Base-by-base conservation (phyloP, 2,797 vertebrate genomes). In the Ceryle rudis region DNA sequence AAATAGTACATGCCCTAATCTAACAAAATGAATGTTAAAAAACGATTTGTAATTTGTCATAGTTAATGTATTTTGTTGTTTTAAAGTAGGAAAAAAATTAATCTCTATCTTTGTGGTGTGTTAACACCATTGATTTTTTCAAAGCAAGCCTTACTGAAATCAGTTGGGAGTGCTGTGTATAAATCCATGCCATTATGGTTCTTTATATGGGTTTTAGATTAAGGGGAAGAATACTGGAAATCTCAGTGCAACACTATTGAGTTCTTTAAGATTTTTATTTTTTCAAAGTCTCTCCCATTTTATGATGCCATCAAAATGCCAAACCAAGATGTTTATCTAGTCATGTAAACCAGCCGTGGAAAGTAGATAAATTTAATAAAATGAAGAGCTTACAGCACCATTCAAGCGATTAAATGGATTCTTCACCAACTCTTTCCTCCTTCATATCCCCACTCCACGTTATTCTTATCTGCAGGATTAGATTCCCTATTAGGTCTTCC, bases 381-480 rank as follows among this genome's bases (percentile, higher is more conserved):
- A 39, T 83, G 47, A 86, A 66, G 41, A 89, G 60, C 47, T 93
- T 93, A 94, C 54, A 81, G 39, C 58, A 67, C 91, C 54, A 74
- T 85, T 93, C 71, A 87, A 74, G 77, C 0, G 2, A 83, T 90
- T 94, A 83, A 96, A 87, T 81, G 23, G 62, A 89, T 95, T 95
- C 86, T 77, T 23, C 62, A 81, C 39, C 42, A 92, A 42, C 31
- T 95, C 42, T 93, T 94, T 35, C 44, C 77, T 81, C 69, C 58
- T 64, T 54, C 7, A 3, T 92, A 80, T 77, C 88, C 60, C 39
- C 51, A 78, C 31, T 93, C 52, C 77, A 80, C 52, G 37, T 81
- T 94, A 64, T 70, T 84, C 62, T 96, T 96, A 89, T 93, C 94
- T 93, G 44, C 58, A 93, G 94, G 82, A 94, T 96, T 96, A 95